Percentiles rank a stretch among this genome's conserved stretches.
These are phyloP conservation scores for Aphelocoma coerulescens DNA, from an alignment of 2,113 vertebrate genomes.

Conservation along the genomic window DNA sequence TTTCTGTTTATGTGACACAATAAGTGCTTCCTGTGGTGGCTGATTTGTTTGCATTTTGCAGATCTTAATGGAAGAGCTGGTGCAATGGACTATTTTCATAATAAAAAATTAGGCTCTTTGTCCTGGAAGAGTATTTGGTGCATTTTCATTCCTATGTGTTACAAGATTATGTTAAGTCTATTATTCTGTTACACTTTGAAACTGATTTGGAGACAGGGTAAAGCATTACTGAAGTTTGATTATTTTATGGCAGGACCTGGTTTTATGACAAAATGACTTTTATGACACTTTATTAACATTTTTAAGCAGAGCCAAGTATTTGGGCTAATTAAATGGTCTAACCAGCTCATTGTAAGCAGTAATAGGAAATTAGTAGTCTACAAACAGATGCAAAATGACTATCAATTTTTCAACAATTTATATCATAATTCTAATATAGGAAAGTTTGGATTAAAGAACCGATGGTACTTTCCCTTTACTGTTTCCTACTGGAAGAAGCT, in stretches of 20 bases:
- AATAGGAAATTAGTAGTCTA: not conserved
- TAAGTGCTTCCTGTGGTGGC: not conserved
- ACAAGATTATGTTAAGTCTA: not conserved
- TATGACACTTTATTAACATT: not conserved
- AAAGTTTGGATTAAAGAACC: conserved; percentile 44
- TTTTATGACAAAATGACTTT: not conserved
- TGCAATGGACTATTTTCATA: not conserved
- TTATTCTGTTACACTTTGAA: not conserved
- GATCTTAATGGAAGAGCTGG: not conserved
- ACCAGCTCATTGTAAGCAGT: not conserved
- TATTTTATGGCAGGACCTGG: not conserved
- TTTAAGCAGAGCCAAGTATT: not conserved
- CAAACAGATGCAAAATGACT: not conserved
- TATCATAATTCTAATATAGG: conserved; percentile 31
- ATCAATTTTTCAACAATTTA: not conserved
- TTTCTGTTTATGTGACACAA: not conserved
- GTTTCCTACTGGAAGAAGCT: conserved; percentile 61
- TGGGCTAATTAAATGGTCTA: not conserved
- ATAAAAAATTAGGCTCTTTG: not conserved
- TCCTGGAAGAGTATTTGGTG: not conserved
- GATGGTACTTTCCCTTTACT: conserved; percentile 70
- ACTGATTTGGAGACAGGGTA: not conserved
- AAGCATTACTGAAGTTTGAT: not conserved
- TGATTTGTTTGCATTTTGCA: not conserved
- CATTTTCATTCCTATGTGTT: not conserved